Conservation (phyloP, 2,888 invertebrate genomes). For the Euspilapteryx auroguttella region DNA sequence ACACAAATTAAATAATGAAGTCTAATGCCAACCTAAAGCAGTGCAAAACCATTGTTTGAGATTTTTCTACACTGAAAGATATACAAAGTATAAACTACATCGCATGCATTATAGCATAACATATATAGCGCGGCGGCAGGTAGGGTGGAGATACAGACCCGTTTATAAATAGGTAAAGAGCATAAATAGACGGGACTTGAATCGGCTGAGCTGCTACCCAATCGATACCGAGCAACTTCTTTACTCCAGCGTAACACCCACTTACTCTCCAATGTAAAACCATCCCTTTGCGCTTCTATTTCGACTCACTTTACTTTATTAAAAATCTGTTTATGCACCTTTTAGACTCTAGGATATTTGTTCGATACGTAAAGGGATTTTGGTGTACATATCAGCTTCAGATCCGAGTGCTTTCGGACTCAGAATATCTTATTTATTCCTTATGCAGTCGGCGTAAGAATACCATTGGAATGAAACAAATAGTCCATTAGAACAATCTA, state of each 20-base stretch:
- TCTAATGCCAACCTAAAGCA: too few species aligned
- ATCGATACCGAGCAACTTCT: conserved; percentile 35
- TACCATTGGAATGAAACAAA: not conserved
- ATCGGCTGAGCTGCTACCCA: conserved; percentile 48
- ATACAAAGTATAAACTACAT: not conserved
- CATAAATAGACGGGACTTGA: conserved; percentile 53
- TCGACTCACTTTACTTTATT: not conserved
- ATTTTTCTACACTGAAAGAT: not conserved
- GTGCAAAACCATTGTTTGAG: too few species aligned
- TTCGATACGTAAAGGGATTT: not conserved
- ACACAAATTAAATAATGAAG: too few species aligned
- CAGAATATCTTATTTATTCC: too few species aligned
- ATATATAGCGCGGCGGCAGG: conserved; percentile 21
- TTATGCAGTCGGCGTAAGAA: not conserved
- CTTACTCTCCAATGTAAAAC: conserved; percentile 11
- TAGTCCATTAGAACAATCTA: conserved; percentile 10
- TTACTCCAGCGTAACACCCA: conserved; percentile 12
- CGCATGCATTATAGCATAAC: not conserved
- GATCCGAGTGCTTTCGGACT: too few species aligned
- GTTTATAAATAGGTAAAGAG: conserved; percentile 58
- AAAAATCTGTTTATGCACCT: not conserved
- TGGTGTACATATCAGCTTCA: too few species aligned
- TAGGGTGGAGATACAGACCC: conserved; percentile 36
- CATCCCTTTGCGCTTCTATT: not conserved
- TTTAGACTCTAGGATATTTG: not conserved